Base-by-base conservation (phyloP, 2,113 vertebrate species). In the Perccottus glenii region DNA sequence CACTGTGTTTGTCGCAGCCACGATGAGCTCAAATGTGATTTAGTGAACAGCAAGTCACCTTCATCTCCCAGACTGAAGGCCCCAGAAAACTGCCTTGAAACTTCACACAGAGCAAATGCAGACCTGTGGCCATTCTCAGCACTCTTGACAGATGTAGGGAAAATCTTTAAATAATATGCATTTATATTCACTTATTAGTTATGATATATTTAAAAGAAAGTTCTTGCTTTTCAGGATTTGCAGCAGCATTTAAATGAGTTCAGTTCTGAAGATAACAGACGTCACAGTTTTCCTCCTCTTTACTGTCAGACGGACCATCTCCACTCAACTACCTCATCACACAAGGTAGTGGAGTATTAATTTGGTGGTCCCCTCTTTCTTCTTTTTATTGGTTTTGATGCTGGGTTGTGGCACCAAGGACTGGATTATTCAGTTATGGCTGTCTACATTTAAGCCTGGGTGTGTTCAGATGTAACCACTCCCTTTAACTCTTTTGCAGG, bases 181-280 rank as follows among this genome's bases (percentile, higher is more conserved):
- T 27, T 27, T 27, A 27, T 27, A 27, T 27, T 27, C 1, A 27
- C 19, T 27, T 27, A 27, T 27, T 27, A n/a, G n/a, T n/a, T n/a
- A n/a, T n/a, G n/a, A n/a, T n/a, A n/a, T n/a, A n/a, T n/a, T n/a
- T n/a, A 27, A 27, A 27, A 27, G 3, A 27, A 3, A 27, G 19
- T 3, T 27, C n/a, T 27, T 27, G 19, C 19, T 27, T 27, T 27
- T 27, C 19, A 27, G 19, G 19, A 73, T 32, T 69, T 90, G 67
- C 81, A 87, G 64, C 85, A 78, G 67, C 65, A 88, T 19, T 40
- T 87, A 5, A 67, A 83, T 5, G 81, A 91, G 40, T 80, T 85
- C 57, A 48, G 48, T 59, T 75, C 84, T 33, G 88, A 83, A 35
- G 43, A 4, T 32, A 38, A 51, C 60, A 64, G 61, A 59, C 51